phyloP scores from a whole-genome alignment of 1,140 invertebrate species.

The Caerostris extrusa region DNA sequence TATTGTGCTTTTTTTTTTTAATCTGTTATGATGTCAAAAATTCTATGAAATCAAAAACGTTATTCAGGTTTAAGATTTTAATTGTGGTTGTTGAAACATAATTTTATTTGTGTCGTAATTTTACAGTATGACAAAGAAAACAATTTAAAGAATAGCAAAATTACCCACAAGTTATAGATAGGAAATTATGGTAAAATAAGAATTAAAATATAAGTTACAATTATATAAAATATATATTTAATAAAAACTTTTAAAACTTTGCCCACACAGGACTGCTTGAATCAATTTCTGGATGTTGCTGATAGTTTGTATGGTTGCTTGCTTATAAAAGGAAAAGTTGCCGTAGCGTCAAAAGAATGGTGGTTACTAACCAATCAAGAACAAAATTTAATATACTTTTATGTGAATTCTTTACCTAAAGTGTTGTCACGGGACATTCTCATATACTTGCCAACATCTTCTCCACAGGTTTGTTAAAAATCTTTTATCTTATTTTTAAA shows the following conservation, averaged over 20 bases:
- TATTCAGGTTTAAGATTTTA: too few species aligned
- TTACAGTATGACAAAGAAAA: too few species aligned
- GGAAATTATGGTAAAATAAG: too few species aligned
- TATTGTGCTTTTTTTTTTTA: too few species aligned
- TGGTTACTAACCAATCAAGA: slow-evolving; percentile 88
- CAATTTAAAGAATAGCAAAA: too few species aligned
- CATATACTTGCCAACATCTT: slow-evolving; percentile 90
- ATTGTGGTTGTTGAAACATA: too few species aligned
- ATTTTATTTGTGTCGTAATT: too few species aligned
- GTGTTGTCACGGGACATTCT: slow-evolving; percentile 88
- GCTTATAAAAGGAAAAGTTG: slow-evolving; percentile 88
- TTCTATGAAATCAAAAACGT: too few species aligned
- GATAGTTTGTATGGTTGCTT: slow-evolving; percentile 90
- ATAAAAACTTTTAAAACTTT: neutral
- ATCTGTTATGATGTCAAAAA: too few species aligned
- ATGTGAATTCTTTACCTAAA: slow-evolving; percentile 85
- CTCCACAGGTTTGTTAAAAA: slow-evolving; percentile 83
- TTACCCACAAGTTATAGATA: too few species aligned
- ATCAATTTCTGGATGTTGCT: slow-evolving; percentile 86
- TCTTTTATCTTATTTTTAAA: too few species aligned
- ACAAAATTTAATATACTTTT: slow-evolving; percentile 87
- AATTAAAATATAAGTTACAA: too few species aligned
- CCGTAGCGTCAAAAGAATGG: slow-evolving; percentile 90
- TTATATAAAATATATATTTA: neutral
- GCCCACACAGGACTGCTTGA: slow-evolving; percentile 35